Evolutionary conservation across 2,113 vertebrate genomes (phyloP).

Genomic region (Carettochelys insculpta): DNA sequence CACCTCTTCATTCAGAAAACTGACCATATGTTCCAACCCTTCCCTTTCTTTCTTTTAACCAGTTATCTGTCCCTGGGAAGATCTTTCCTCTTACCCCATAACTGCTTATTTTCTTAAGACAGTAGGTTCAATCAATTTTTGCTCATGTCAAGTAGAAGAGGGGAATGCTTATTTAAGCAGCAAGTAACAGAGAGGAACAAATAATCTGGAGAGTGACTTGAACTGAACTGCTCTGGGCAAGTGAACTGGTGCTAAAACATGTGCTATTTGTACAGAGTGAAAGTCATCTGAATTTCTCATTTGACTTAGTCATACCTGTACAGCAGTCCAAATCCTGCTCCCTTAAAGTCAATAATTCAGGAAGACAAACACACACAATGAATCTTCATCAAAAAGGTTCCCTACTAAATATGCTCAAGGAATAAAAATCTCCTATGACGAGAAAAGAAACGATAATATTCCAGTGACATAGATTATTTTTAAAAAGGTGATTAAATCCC

Average conservation of each 20-base stretch:
- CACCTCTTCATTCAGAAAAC: too few relatives aligned
- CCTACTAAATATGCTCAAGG: background rate
- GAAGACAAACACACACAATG: background rate
- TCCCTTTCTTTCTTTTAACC: too few relatives aligned
- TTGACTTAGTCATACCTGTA: background rate
- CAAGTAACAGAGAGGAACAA: background rate
- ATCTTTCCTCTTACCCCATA: too few relatives aligned
- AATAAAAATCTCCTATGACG: background rate
- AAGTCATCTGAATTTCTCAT: background rate
- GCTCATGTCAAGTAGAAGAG: background rate
- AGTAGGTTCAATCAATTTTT: background rate
- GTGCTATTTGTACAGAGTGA: background rate
- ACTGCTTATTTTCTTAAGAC: too few relatives aligned
- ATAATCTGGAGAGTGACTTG: background rate
- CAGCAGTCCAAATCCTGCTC: background rate
- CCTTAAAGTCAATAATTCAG: background rate
- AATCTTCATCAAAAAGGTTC: background rate
- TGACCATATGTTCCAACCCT: too few relatives aligned
- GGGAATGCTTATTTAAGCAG: background rate
- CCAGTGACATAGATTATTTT: background rate
- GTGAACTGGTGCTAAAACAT: background rate
- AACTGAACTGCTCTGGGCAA: background rate
- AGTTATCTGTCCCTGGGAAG: too few relatives aligned
- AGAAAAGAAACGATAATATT: background rate
- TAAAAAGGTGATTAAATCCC: background rate